Evolutionary conservation across 2,888 invertebrate genomes (phyloP).

Genomic region (Ypsolopha scabrella): DNA sequence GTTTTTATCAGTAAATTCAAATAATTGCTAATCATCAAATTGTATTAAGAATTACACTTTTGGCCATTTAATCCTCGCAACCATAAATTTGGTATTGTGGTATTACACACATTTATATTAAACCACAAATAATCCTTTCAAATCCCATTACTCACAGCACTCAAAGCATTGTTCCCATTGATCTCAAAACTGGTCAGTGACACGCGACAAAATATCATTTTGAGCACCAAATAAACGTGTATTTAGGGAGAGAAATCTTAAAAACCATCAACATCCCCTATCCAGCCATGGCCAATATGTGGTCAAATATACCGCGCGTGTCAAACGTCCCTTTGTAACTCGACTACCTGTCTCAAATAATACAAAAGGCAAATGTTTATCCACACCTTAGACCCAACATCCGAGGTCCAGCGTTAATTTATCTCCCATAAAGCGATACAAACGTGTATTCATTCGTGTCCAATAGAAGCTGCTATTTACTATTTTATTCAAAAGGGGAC

Average conservation of each 20-base stretch:
- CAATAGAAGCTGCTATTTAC: background rate
- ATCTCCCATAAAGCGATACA: conserved; percentile 33
- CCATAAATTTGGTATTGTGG: too few species aligned
- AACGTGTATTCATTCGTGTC: conserved; percentile 16
- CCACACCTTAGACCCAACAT: conserved; percentile 44
- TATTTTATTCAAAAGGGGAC: background rate
- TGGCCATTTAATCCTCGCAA: too few species aligned
- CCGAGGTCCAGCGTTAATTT: conserved; percentile 56
- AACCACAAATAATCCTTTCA: conserved; percentile 11
- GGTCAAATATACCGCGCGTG: conserved; percentile 55
- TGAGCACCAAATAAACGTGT: conserved; percentile 31
- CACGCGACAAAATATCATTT: conserved; percentile 38
- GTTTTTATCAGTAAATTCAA: too few species aligned
- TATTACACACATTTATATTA: too few species aligned
- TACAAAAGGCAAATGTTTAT: conserved; percentile 49
- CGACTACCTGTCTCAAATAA: conserved; percentile 44
- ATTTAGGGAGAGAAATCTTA: conserved; percentile 57
- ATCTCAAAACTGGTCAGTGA: conserved; percentile 36
- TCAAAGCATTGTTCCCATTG: conserved; percentile 25
- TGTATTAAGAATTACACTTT: too few species aligned
- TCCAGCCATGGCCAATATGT: conserved; percentile 49
- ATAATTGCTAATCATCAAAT: too few species aligned
- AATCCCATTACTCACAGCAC: conserved; percentile 35
- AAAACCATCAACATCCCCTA: conserved; percentile 24
- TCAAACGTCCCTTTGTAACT: conserved; percentile 43